Base-by-base conservation (phyloP, 2,888 invertebrate genomes). In the Oscheius myriophilus region DNA sequence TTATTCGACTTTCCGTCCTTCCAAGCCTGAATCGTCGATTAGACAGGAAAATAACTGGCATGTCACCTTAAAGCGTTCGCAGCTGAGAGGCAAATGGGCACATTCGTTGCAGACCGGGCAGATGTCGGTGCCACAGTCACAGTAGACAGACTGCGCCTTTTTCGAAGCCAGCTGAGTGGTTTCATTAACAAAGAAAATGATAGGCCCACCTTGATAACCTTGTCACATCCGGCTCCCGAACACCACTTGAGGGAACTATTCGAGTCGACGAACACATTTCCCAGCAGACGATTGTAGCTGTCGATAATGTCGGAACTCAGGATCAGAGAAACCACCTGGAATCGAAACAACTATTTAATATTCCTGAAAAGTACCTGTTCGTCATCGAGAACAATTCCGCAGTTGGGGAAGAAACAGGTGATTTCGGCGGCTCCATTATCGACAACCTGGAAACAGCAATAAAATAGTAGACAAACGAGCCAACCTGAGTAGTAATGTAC, bases 21-120 rank as follows among this genome's bases (percentile, higher is more conserved):
- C 49, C 49, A 49, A 49, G 49, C 11, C 23, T 33, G 3, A 33
- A 33, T 33, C 33, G n/a, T 33, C 3, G 3, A 3, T 33, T 33
- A 33, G 33, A 6, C 9, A 6, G 3, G 9, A 33, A 33, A 33
- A 33, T 9, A 33, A 33, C 3, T 33, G 33, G 33, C 3, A 6
- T 33, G 33, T n/a, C n/a, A n/a, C 33, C 33, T 49, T 49, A 2
- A 49, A 18, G 18, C 49, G 49, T 11, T 49, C 49, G 18, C 49
- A 49, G 49, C 49, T 49, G 23, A 49, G 49, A 3, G 49, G 49
- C 49, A 49, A 49, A 49, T 49, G 49, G 18, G 49, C 18, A 11
- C 21, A 49, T 49, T 49, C 49, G 18, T 49, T 49, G 18, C 49
- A 49, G 11, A 18, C 49, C 9, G 49, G 18, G 18, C 49, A 49